Percentiles rank a stretch among this genome's conserved stretches.
Conservation (phyloP, 2,113 vertebrate species). For the Prunella fulvescens region DNA sequence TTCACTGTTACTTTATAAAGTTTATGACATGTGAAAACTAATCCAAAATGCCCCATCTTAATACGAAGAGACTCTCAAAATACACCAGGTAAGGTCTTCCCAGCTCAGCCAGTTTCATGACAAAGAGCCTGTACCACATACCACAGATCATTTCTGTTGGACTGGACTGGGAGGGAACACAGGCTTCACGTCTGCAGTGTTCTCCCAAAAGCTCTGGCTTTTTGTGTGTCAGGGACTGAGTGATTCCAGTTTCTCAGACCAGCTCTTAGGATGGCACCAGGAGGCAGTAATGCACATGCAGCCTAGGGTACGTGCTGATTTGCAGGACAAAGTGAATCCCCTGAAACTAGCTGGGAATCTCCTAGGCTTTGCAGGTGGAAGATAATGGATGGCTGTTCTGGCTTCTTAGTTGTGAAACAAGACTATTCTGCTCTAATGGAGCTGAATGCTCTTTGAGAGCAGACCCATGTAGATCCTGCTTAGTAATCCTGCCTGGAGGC, state of each 20-base stretch:
- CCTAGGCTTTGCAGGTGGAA: neutral
- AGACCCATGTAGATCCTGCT: neutral
- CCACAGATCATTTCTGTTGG: neutral
- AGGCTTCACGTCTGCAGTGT: neutral
- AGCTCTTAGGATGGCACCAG: neutral
- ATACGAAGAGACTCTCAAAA: neutral
- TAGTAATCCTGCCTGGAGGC: slow-evolving; percentile 2
- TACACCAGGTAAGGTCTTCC: neutral
- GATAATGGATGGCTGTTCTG: neutral
- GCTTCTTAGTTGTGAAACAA: neutral
- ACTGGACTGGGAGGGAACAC: no score
- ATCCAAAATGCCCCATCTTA: neutral
- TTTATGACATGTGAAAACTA: neutral
- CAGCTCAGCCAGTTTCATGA: neutral
- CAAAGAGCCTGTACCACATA: neutral
- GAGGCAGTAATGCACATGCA: neutral
- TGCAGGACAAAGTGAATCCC: neutral
- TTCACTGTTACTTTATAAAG: neutral
- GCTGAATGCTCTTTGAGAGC: neutral
- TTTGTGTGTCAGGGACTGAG: neutral
- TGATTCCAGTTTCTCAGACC: neutral
- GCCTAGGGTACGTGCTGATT: neutral
- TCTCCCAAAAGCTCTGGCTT: neutral
- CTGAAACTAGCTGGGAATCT: neutral
- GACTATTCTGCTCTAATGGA: neutral